Evolutionary conservation across 2,888 invertebrate genomes (phyloP), one percentile per base, ranked within the genome.

Genomic region (Octodonta nipae): DNA sequence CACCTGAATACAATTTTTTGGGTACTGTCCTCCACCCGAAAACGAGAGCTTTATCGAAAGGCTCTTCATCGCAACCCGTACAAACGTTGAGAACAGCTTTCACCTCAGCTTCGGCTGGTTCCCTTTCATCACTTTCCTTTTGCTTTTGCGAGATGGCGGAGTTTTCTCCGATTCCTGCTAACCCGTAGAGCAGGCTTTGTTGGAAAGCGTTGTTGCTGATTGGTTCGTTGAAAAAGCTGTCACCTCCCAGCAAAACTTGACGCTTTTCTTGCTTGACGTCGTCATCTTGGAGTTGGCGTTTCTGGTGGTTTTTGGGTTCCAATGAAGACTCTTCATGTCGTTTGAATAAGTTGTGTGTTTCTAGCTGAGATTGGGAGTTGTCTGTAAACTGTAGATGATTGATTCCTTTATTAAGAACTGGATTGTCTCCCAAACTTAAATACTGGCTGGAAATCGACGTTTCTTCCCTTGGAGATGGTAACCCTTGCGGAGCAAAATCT

Each of bases 101-200:
- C 0, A 85, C 85, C 58, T 85, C 85, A 15, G 78, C 82, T 55
- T 85, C 84, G 1, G 85, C 85, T 0, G 84, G 83, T 48, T 85
- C 85, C 25, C 80, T 67, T 48, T 81, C 83, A 37, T 82, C 78
- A 45, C 75, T 66, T 38, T 71, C 75, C 47, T 78, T 77, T 40
- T 73, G 63, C 47, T 71, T 70, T 42, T 70, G 66, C 3, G 60
- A 42, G 33, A 73, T 64, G 1, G 72, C 70, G 28, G 70, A 55
- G 39, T 74, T 75, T 5, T 76, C 70, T 0, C 79, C 80, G 22
- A 78, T 78, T 33, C 75, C 78, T 1, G 81, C 76, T 14, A 83
- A 63, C 1, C 83, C 82, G 30, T 63, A 62, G 17, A 73, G 57
- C 5, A 75, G 58, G 7, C 71, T 70, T 41, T 71, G 67, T 45